phyloP scores from a whole-genome alignment of 1,140 invertebrate species.

The Bursaphelenchus mucronatus region DNA sequence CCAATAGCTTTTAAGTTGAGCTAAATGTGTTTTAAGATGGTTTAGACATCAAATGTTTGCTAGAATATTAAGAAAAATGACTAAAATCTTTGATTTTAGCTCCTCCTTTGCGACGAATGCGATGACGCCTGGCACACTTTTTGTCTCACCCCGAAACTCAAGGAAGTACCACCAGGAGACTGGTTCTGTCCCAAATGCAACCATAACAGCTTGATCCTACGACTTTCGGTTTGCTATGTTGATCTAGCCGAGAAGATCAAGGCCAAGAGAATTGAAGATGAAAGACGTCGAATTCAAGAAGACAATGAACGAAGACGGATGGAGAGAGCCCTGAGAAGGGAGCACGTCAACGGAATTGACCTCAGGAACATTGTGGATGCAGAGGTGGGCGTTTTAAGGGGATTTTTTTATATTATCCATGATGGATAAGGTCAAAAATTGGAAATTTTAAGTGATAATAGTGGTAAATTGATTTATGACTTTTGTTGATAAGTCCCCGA shows the following conservation, averaged over 20 bases:
- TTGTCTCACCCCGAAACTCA: conserved; percentile 48
- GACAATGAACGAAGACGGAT: neutral
- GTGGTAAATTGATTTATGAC: too few species aligned
- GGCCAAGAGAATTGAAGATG: conserved; percentile 28
- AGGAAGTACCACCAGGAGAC: conserved; percentile 61
- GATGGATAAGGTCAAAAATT: too few species aligned
- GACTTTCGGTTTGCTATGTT: conserved; percentile 21
- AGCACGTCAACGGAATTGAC: conserved; percentile 6
- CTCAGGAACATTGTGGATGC: conserved; percentile 10
- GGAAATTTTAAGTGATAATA: too few species aligned
- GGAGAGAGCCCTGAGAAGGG: neutral
- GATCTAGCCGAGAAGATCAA: conserved; percentile 33
- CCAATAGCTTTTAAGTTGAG: too few species aligned
- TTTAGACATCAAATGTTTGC: neutral
- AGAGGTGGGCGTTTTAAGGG: conserved; percentile 3
- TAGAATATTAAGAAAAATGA: conserved; percentile 2
- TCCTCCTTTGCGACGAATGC: conserved; percentile 74
- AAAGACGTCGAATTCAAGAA: conserved; percentile 11
- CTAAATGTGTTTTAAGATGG: too few species aligned
- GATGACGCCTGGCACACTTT: conserved; percentile 58
- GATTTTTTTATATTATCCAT: too few species aligned
- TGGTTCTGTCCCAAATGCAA: conserved; percentile 65
- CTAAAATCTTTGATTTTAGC: conserved; percentile 63
- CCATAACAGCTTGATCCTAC: conserved; percentile 35
- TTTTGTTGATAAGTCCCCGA: too few species aligned